Base-by-base conservation (phyloP, 2,888 invertebrate genomes). In the Hypomecis atomaria region DNA sequence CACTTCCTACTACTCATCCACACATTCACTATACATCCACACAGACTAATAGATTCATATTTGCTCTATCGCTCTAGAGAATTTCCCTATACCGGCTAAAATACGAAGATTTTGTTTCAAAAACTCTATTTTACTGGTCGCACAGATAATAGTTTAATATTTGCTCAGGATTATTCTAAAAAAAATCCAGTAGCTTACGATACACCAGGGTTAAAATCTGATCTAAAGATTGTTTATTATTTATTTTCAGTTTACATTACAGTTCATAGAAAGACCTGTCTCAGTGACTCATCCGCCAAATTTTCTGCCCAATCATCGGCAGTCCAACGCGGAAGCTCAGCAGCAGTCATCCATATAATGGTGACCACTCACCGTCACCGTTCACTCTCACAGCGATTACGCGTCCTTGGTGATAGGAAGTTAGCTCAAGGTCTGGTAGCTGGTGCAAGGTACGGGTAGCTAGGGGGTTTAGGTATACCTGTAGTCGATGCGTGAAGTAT, bases 371-470 rank as follows among this genome's bases (percentile, higher is more conserved):
- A 59, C 53, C 65, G 64, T 45, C 54, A 62, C 53, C 65, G 59
- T 55, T 49, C 59, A 66, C 68, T 68, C 68, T 70, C 66, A 62
- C 66, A 59, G 47, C 61, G 52, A 66, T 67, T 79, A 71, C 11
- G 13, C 70, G 86, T 85, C 87, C 87, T 86, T 87, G 79, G 71
- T 11, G 6, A 60, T 67, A 80, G 84, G 84, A 85, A 83, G 76
- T 72, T 69, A 67, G 58, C 52, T 62, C 73, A 78, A 78, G 81
- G 82, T 71, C 68, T 57, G 13, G 8, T 40, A 4, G 58, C 9
- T 68, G 74, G 73, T 66, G 59, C 64, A 73, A 73, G 69, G 42
- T 55, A 37, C 11, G 34, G 44, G 58, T 37, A 33, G 4, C 13
- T 4, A 8, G 34, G n/a, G n/a, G 23, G 23, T 23, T 23, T 23